These are phyloP conservation scores for Triops longicaudatus DNA, from an alignment of 1,140 invertebrate species.

Conservation along the genomic window DNA sequence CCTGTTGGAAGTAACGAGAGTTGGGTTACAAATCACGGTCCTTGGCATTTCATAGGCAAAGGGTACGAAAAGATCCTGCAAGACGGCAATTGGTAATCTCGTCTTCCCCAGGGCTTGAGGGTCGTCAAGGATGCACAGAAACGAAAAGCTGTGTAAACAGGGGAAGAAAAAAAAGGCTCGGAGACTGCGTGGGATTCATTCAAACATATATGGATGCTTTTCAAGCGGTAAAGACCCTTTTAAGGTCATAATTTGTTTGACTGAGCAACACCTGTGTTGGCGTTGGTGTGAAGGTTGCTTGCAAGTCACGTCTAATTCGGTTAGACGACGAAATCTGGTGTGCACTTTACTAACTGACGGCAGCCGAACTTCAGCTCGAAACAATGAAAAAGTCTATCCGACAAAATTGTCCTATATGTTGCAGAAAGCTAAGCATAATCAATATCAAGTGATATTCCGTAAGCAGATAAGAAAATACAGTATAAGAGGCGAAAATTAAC, in stretches of 20 bases:
- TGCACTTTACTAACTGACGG: background rate
- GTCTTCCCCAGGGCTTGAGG: background rate
- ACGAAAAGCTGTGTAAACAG: background rate
- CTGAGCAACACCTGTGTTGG: background rate
- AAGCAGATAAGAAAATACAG: too few relatives aligned
- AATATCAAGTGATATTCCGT: too few relatives aligned
- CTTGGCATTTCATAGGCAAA: background rate
- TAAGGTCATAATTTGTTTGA: background rate
- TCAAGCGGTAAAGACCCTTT: background rate
- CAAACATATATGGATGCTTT: background rate
- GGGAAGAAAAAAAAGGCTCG: background rate
- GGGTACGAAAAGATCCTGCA: background rate
- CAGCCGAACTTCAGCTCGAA: background rate
- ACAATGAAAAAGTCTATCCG: too few relatives aligned
- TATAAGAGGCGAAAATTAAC: too few relatives aligned
- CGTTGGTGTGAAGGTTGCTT: background rate
- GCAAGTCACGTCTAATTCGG: background rate
- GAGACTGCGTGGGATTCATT: background rate
- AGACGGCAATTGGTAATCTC: background rate
- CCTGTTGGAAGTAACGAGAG: background rate
- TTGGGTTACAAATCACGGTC: background rate
- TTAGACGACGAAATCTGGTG: background rate
- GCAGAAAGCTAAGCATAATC: too few relatives aligned
- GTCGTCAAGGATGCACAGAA: too few relatives aligned
- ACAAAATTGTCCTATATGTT: too few relatives aligned